Evolutionary conservation across 2,797 vertebrate genomes (phyloP).

Genomic region (Echeneis naucrates): DNA sequence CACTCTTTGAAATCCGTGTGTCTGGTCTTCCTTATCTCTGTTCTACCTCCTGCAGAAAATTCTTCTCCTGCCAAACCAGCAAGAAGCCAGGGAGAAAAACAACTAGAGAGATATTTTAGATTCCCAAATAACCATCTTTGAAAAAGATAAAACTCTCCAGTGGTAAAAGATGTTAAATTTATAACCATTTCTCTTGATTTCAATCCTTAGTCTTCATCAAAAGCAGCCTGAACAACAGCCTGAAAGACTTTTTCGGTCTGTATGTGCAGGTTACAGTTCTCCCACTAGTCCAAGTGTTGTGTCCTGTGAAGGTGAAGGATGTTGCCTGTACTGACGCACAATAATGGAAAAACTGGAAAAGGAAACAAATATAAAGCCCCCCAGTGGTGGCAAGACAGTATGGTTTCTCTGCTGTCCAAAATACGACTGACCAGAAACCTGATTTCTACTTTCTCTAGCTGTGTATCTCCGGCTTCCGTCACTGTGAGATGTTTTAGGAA

Average conservation of each 20-base stretch:
- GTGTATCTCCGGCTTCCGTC: neutral
- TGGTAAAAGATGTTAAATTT: too few species aligned
- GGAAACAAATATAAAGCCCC: neutral
- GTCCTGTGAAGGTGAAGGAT: neutral
- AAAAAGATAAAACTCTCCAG: too few species aligned
- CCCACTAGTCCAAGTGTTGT: neutral
- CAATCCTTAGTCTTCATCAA: slow-evolving; percentile 18
- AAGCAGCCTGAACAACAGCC: neutral
- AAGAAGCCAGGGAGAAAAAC: neutral
- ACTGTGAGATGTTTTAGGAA: neutral
- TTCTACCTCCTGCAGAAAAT: neutral
- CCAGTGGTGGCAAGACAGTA: neutral
- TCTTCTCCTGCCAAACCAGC: neutral
- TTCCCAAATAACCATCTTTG: too few species aligned
- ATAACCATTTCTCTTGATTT: neutral
- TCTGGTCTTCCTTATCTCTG: neutral
- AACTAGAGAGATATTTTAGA: too few species aligned
- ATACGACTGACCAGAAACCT: neutral
- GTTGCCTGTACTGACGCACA: neutral
- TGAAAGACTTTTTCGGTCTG: slow-evolving; percentile 3
- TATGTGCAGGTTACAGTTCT: neutral
- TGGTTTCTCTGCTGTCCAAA: neutral
- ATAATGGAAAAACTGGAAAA: neutral
- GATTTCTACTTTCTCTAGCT: neutral
- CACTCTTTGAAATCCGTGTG: slow-evolving; percentile 33